Conservation (phyloP, 2,888 invertebrate species). For the Anticlea derivata region DNA sequence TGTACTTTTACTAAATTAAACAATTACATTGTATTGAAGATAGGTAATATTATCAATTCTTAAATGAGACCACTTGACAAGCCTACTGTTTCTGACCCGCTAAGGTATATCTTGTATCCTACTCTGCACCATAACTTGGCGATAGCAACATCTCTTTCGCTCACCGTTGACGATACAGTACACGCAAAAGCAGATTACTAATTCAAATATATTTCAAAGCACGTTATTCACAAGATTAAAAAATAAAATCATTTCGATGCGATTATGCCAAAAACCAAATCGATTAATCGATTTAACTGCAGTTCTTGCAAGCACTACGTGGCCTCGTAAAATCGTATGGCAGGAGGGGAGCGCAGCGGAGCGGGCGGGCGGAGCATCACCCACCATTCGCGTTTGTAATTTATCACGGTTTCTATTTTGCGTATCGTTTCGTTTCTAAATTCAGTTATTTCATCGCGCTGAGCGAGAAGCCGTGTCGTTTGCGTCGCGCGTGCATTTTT, state of each 20-base stretch:
- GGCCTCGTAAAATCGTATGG: constrained; percentile 78
- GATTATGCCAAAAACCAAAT: constrained; percentile 15
- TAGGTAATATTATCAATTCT: too few relatives aligned
- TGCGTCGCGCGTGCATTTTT: constrained; percentile 67
- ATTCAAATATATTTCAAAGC: too few relatives aligned
- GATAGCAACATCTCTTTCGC: constrained; percentile 61
- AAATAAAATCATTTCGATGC: too few relatives aligned
- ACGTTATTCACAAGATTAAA: too few relatives aligned
- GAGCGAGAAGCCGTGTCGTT: constrained; percentile 59
- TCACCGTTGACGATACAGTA: too few relatives aligned
- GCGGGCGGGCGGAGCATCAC: constrained; percentile 69
- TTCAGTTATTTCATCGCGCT: constrained; percentile 77
- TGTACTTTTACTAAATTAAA: too few relatives aligned
- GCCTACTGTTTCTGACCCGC: constrained; percentile 32
- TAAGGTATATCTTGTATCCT: constrained; percentile 50
- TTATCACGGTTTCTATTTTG: constrained; percentile 83
- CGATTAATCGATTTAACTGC: constrained; percentile 58
- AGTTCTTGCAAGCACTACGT: constrained; percentile 63
- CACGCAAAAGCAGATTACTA: too few relatives aligned
- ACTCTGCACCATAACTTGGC: constrained; percentile 55
- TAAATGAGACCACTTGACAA: too few relatives aligned
- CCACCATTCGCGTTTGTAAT: constrained; percentile 66
- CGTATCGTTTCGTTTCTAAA: constrained; percentile 65
- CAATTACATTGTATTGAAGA: too few relatives aligned
- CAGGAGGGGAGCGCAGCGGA: constrained; percentile 69